Base-by-base conservation (phyloP, 2,113 vertebrate genomes). In the Cryptomyrus ogoouensis region DNA sequence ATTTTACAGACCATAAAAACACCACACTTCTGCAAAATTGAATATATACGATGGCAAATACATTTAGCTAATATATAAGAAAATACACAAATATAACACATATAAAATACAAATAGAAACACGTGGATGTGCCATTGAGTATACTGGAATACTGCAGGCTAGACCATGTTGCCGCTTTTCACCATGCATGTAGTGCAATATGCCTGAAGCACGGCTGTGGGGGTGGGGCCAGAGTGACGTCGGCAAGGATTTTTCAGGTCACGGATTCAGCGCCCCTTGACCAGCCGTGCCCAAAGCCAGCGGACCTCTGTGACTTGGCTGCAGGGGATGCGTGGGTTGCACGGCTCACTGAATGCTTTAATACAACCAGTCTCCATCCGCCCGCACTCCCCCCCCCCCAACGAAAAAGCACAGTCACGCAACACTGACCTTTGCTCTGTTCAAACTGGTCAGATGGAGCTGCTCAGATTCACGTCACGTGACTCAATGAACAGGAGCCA, bases 391-490 rank as follows among this genome's bases (percentile, higher is more conserved):
- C 62, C n/a, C 62, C 62, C 62, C n/a, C n/a, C 24, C 8, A 66
- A 70, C 3, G 62, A 27, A 70, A 66, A 70, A 70, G 62, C 62
- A 5, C 74, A 35, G 74, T 80, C 35, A 42, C 35, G 74, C 74
- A 80, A 80, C 74, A 42, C 74, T 80, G 74, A 80, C 74, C 74
- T 80, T 80, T 80, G 74, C 74, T 80, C 35, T 17, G 74, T 42
- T 80, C 74, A 80, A 19, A n/a, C 74, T 80, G 74, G 74, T 80
- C 74, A 80, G 62, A 70, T 70, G 62, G 62, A 42, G 74, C 74
- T 80, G 35, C 31, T 80, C 74, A 42, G 74, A 80, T 80, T 80
- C 35, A 19, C 17, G 5, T 42, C 74, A 80, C 17, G 35, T 80
- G 74, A 80, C n/a, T 80, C 35, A 19, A 77, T 27, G 10, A 42